Evolutionary conservation across 2,888 invertebrate genomes (phyloP).

Genomic region (Craniophora ligustri): DNA sequence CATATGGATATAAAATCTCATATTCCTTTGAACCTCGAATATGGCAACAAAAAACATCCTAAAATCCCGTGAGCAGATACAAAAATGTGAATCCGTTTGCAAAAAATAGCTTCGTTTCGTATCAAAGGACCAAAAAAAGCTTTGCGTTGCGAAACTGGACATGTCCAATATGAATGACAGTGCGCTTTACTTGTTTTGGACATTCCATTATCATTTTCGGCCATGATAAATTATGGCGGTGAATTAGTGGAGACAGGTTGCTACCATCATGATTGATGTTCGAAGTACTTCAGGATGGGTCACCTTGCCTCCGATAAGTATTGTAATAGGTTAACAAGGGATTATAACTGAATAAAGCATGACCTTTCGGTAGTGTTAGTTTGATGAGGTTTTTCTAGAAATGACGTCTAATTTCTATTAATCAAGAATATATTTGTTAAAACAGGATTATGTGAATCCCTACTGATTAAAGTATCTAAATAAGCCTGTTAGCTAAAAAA

Average conservation of each 20-base stretch:
- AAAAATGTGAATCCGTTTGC: conserved; percentile 5
- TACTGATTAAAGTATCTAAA: no score
- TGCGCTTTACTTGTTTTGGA: conserved; percentile 44
- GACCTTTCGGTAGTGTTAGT: no score
- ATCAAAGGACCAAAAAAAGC: conserved; percentile 29
- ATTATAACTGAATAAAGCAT: no score
- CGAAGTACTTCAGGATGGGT: conserved; percentile 11
- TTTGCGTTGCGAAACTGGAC: conserved; percentile 15
- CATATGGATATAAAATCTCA: no score
- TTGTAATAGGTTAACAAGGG: background rate
- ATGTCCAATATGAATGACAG: conserved; percentile 36
- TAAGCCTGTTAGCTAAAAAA: no score
- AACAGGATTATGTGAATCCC: no score
- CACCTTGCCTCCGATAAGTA: background rate
- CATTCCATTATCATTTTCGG: conserved; percentile 40
- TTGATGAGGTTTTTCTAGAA: no score
- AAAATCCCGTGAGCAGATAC: background rate
- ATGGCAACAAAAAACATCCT: background rate
- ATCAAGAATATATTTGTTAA: no score
- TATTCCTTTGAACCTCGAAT: background rate
- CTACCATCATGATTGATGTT: conserved; percentile 34
- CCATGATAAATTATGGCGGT: conserved; percentile 41
- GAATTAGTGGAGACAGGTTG: conserved; percentile 34
- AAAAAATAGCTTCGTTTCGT: conserved; percentile 13
- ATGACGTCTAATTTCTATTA: no score